phyloP scores from a whole-genome alignment of 2,113 vertebrate genomes.

The Siniperca chuatsi region DNA sequence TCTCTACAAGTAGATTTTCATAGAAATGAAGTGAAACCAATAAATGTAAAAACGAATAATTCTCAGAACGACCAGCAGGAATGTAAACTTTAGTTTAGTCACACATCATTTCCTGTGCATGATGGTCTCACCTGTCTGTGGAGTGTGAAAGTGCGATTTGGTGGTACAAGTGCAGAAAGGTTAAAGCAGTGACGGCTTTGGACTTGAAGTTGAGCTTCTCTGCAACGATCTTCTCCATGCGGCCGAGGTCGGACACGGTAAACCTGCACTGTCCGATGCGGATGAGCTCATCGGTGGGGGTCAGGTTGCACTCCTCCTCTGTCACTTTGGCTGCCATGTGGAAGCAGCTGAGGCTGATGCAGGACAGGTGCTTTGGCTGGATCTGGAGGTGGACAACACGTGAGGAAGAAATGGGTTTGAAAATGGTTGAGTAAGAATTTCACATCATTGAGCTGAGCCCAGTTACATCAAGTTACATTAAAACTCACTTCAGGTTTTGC shows the following conservation, averaged over 20 bases:
- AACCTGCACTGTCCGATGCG: slow-evolving; percentile 97
- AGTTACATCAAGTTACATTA: too few species aligned
- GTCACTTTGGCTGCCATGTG: slow-evolving; percentile 91
- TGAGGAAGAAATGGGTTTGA: neutral
- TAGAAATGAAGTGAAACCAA: neutral
- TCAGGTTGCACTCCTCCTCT: slow-evolving; percentile 92
- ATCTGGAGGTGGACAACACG: slow-evolving; percentile 81
- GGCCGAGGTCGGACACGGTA: slow-evolving; percentile 93
- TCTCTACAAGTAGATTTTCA: neutral
- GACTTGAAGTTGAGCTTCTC: slow-evolving; percentile 96
- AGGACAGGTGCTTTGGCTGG: slow-evolving; percentile 96
- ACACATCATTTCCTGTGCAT: neutral
- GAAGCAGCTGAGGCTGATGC: slow-evolving; percentile 95
- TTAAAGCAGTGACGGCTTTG: slow-evolving; percentile 97
- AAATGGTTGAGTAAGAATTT: neutral
- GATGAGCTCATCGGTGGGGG: slow-evolving; percentile 92
- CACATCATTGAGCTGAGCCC: neutral
- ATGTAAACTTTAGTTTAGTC: neutral
- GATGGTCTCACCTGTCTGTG: slow-evolving; percentile 88
- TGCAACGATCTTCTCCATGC: slow-evolving; percentile 97
- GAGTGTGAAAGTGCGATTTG: slow-evolving; percentile 88
- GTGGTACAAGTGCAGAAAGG: slow-evolving; percentile 97
- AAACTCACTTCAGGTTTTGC: neutral
- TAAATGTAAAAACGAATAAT: neutral
- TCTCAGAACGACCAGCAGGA: neutral